Conservation (phyloP, 1,140 invertebrate species). For the Geopemphigus sp. region DNA sequence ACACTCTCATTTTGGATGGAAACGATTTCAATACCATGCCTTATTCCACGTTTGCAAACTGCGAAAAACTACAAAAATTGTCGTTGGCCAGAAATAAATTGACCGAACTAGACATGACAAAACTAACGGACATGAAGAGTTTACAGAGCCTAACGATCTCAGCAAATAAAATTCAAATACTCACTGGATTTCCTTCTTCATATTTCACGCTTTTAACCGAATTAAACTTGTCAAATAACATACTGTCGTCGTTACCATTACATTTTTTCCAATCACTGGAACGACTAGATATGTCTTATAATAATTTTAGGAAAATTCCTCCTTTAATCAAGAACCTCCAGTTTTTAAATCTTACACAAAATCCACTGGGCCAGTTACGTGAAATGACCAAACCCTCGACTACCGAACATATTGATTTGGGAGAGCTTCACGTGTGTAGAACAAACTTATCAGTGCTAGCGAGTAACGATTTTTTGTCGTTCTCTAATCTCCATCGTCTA, state of each 20-base stretch:
- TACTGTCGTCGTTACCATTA: slow-evolving; percentile 70
- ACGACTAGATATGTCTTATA: slow-evolving; percentile 74
- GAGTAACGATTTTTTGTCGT: slow-evolving; percentile 84
- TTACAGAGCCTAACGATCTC: slow-evolving; percentile 72
- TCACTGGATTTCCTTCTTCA: slow-evolving; percentile 73
- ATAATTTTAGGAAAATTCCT: slow-evolving; percentile 78
- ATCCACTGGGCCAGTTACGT: slow-evolving; percentile 72
- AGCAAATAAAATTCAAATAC: slow-evolving; percentile 70
- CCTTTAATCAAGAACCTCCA: slow-evolving; percentile 69
- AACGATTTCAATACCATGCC: slow-evolving; percentile 74
- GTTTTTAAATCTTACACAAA: slow-evolving; percentile 77
- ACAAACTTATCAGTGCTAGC: slow-evolving; percentile 84
- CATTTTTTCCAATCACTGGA: slow-evolving; percentile 77
- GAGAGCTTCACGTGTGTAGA: slow-evolving; percentile 75
- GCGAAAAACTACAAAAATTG: slow-evolving; percentile 60
- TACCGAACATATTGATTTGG: slow-evolving; percentile 56
- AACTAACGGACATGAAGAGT: slow-evolving; percentile 69
- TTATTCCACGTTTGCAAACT: slow-evolving; percentile 70
- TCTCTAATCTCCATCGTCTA: slow-evolving; percentile 73
- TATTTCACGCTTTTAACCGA: slow-evolving; percentile 70
- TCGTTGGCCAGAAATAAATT: slow-evolving; percentile 70
- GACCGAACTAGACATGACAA: slow-evolving; percentile 70
- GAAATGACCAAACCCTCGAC: slow-evolving; percentile 60
- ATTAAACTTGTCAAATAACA: slow-evolving; percentile 74
- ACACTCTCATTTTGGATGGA: slow-evolving; percentile 70